A percentile compares a stretch with the other conserved stretches of the same genome.
phyloP scores from a whole-genome alignment of 2,888 invertebrate species.

The Sepiola atlantica region DNA sequence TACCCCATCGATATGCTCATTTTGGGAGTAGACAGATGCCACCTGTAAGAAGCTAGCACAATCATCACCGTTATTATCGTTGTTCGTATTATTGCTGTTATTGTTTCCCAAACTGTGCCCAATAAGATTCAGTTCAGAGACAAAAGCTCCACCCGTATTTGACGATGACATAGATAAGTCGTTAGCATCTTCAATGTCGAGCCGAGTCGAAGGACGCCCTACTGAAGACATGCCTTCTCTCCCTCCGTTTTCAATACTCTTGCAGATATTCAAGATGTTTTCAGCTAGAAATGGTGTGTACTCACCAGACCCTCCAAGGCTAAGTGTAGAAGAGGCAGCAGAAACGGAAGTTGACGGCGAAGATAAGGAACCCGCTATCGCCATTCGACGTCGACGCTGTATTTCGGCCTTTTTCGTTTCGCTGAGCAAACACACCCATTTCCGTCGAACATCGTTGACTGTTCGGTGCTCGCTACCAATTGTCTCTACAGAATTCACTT shows the following conservation, averaged over 20 bases:
- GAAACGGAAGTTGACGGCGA: neutral
- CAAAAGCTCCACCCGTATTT: neutral
- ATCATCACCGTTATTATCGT: neutral
- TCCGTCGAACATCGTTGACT: slow-evolving; percentile 40
- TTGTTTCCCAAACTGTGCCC: neutral
- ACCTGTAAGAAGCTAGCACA: slow-evolving; percentile 12
- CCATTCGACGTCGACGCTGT: slow-evolving; percentile 24
- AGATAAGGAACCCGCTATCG: neutral
- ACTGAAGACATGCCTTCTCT: neutral
- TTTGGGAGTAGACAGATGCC: neutral
- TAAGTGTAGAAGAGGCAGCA: neutral
- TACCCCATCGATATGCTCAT: neutral
- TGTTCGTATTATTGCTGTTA: neutral
- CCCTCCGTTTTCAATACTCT: neutral
- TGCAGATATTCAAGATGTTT: slow-evolving; percentile 39
- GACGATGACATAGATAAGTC: slow-evolving; percentile 32
- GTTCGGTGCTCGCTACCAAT: slow-evolving; percentile 32
- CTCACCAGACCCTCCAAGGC: slow-evolving; percentile 1
- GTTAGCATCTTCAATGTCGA: slow-evolving; percentile 14
- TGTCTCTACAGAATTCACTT: slow-evolving; percentile 34
- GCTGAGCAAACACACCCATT: slow-evolving; percentile 42
- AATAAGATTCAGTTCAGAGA: neutral
- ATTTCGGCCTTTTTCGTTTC: slow-evolving; percentile 45
- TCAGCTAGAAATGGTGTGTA: neutral
- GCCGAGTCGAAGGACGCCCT: neutral